Conservation (phyloP, 2,888 invertebrate genomes). For the Campoletis raptor region DNA sequence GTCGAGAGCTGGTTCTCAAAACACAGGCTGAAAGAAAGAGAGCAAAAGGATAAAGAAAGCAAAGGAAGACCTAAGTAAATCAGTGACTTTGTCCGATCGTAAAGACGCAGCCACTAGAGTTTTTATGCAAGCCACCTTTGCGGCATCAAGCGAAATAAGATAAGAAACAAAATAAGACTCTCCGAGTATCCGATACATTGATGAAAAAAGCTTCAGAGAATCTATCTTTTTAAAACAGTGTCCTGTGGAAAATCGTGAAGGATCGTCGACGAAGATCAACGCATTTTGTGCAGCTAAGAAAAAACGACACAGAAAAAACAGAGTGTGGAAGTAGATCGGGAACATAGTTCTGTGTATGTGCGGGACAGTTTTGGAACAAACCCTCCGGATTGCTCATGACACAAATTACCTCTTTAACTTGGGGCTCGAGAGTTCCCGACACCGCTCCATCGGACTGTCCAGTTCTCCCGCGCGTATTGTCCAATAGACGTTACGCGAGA, state of each 20-base stretch:
- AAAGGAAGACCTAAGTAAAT: slow-evolving; percentile 70
- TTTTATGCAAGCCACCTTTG: slow-evolving; percentile 51
- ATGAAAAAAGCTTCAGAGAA: slow-evolving; percentile 23
- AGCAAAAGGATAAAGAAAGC: slow-evolving; percentile 59
- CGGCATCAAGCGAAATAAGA: slow-evolving; percentile 33
- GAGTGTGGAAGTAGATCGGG: background rate
- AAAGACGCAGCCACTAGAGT: slow-evolving; percentile 47
- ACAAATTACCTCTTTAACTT: slow-evolving; percentile 84
- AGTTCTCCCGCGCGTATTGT: slow-evolving; percentile 34
- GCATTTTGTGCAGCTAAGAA: background rate
- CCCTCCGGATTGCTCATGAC: slow-evolving; percentile 76
- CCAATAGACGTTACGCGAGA: slow-evolving; percentile 17
- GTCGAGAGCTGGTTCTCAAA: slow-evolving; percentile 71
- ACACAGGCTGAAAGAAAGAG: slow-evolving; percentile 57
- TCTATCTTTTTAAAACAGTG: background rate
- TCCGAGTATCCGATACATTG: slow-evolving; percentile 23
- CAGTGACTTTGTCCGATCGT: slow-evolving; percentile 57
- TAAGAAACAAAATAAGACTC: slow-evolving; percentile 19
- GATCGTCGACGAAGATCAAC: slow-evolving; percentile 19
- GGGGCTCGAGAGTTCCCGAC: slow-evolving; percentile 58
- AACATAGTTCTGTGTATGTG: slow-evolving; percentile 43
- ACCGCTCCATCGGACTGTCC: slow-evolving; percentile 57
- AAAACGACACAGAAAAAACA: background rate
- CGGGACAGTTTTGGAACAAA: slow-evolving; percentile 65
- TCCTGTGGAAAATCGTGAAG: slow-evolving; percentile 25